Evolutionary conservation across 2,113 vertebrate genomes (phyloP).

Genomic region (Pachycephala philippinensis): DNA sequence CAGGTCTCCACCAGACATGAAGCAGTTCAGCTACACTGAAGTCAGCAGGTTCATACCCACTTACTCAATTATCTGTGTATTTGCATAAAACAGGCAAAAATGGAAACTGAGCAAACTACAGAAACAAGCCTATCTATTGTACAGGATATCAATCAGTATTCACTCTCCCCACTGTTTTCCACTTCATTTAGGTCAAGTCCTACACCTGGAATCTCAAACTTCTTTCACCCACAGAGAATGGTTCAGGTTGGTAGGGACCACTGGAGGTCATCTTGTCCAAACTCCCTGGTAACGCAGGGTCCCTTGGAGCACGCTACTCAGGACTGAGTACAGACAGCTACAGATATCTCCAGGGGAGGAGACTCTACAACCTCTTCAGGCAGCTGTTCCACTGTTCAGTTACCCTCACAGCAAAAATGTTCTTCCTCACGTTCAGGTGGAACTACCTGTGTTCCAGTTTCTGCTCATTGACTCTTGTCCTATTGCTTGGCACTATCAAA

Average conservation of each 20-base stretch:
- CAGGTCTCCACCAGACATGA: neutral
- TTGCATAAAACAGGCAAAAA: neutral
- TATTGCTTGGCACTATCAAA: neutral
- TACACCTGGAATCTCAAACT: neutral
- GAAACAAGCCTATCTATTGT: neutral
- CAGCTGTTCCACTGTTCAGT: neutral
- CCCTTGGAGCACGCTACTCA: neutral
- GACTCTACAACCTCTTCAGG: neutral
- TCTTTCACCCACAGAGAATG: neutral
- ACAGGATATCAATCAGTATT: neutral
- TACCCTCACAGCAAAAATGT: neutral
- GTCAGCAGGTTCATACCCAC: neutral
- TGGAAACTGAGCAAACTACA: neutral
- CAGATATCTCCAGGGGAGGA: neutral
- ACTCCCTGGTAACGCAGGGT: accelerated
- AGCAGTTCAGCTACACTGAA: neutral
- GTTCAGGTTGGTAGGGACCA: neutral
- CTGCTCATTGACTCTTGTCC: neutral
- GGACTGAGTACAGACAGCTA: neutral
- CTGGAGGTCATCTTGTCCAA: neutral
- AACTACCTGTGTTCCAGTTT: neutral
- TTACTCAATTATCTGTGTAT: neutral
- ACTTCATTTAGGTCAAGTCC: neutral
- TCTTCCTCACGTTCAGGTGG: neutral
- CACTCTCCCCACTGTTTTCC: neutral